Evolutionary conservation across 2,797 vertebrate species (phyloP), one percentile per base, ranked within the genome.

Genomic region (Coregonus suidteri): DNA sequence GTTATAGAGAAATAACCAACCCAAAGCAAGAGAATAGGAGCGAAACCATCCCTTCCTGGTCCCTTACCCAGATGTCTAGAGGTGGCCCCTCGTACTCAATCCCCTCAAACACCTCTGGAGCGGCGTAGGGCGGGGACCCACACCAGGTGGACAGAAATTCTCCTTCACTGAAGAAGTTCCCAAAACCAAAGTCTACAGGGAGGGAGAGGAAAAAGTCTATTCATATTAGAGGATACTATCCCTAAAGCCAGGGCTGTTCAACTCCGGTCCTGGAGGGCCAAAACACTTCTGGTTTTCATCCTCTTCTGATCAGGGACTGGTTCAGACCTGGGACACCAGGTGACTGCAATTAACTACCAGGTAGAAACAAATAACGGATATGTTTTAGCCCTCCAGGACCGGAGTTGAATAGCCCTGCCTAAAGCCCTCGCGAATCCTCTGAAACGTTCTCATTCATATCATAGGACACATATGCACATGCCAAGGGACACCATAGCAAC

Each of bases 21-120:
- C 1, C 5, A 16, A n/a, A n/a, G 18, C 56, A 62, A 62, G n/a
- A 59, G 16, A 59, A 56, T 56, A 18, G 56, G 59, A 53, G 20
- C 9, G 25, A 9, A 9, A 25, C 59, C n/a, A 62, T 62, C n/a
- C 6, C 9, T 64, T 18, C 59, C 20, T 7, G 59, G 35, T n/a
- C 67, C 7, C 67, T 69, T 95, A 96, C 96, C 96, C 96, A 96
- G 73, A 96, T 95, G 84, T 96, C 96, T 90, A 96, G 93, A 88
- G 95, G 94, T 30, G 96, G 96, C 84, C 95, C 96, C 87, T 96
- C 95, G 1, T 96, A 96, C 37, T 95, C 93, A 81, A 95, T 96
- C 14, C 96, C 96, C 87, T 96, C 95, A 75, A 96, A 96, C 25
- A 96, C 95, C 77, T 96, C 96, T 0, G 96, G 96, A 72, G 96